Conservation (phyloP, 1,140 invertebrate genomes). For the Leptopilina clavipes region DNA sequence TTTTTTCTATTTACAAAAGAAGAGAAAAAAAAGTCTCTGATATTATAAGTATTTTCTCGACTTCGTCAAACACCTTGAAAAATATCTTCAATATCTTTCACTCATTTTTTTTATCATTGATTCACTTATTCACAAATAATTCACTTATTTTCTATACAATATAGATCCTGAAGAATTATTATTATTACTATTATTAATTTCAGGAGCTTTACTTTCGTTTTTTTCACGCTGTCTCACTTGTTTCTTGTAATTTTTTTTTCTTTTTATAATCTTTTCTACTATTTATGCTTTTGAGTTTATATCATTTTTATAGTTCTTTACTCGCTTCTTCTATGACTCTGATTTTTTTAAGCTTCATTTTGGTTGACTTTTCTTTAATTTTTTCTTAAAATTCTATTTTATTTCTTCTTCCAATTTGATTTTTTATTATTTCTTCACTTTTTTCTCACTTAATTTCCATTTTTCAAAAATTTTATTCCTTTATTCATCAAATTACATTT, state of each 20-base stretch:
- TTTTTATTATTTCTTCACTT: not conserved
- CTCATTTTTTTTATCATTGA: not conserved
- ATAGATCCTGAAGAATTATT: too few relatives aligned
- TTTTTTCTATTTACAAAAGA: conserved; percentile 1
- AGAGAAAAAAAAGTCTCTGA: not conserved
- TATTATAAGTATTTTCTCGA: not conserved
- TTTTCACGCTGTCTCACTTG: too few relatives aligned
- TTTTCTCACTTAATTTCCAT: not conserved
- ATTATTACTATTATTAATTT: too few relatives aligned
- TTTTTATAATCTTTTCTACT: not conserved
- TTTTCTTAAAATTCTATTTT: not conserved
- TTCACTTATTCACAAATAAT: not conserved
- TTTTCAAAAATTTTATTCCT: not conserved
- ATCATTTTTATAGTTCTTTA: not conserved
- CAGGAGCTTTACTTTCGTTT: not conserved
- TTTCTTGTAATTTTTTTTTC: not conserved
- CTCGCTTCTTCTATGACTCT: not conserved
- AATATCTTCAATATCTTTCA: conserved; percentile 4
- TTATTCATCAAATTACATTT: not conserved
- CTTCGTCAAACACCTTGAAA: not conserved
- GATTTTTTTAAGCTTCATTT: too few relatives aligned
- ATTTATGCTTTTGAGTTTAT: not conserved
- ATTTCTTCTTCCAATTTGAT: not conserved
- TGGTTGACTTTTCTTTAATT: too few relatives aligned
- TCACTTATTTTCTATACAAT: not conserved